Percentiles rank a stretch among this genome's conserved stretches.
phyloP scores from a whole-genome alignment of 2,797 vertebrate species.

The Schizothorax lantsangensis region DNA sequence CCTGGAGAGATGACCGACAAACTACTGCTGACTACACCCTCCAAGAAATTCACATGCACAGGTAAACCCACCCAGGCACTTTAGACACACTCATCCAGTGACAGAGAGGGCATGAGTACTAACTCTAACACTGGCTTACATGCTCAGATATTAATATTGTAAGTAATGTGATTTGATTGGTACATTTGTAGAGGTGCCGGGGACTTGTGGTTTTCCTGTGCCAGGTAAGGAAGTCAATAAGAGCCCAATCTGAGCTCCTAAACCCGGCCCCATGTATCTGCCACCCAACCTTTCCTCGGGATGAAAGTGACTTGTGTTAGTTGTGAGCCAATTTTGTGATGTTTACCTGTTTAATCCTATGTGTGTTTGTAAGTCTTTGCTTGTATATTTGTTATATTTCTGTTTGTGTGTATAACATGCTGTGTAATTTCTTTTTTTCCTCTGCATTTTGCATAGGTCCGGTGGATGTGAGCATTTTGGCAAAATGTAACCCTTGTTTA shows the following conservation, averaged over 20 bases:
- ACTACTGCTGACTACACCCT: conserved; percentile 95
- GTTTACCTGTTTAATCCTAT: conserved; percentile 33
- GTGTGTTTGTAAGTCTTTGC: conserved; percentile 36
- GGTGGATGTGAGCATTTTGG: conserved; percentile 89
- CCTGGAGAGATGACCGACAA: conserved; percentile 98
- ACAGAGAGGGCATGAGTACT: neutral
- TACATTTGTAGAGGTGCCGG: conserved; percentile 86
- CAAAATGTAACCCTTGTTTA: conserved; percentile 95
- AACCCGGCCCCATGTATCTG: conserved; percentile 48
- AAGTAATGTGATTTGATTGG: conserved; percentile 80
- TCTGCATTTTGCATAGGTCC: conserved; percentile 80
- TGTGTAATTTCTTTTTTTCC: conserved; percentile 62
- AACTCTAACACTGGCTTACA: neutral
- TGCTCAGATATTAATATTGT: conserved; percentile 57
- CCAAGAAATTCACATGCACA: conserved; percentile 97
- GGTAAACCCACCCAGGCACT: conserved; percentile 75
- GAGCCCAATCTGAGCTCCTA: conserved; percentile 64
- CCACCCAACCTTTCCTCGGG: conserved; percentile 8
- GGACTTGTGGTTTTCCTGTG: conserved; percentile 92
- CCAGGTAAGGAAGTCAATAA: conserved; percentile 88
- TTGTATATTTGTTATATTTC: conserved; percentile 15
- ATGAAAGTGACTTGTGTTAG: conserved; percentile 50
- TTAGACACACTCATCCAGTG: conserved; percentile 2
- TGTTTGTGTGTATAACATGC: conserved; percentile 23
- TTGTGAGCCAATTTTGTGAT: neutral